A percentile compares a stretch with the other conserved stretches of the same genome.
phyloP scores from a whole-genome alignment of 2,888 invertebrate species.

The Polietes domitor region DNA sequence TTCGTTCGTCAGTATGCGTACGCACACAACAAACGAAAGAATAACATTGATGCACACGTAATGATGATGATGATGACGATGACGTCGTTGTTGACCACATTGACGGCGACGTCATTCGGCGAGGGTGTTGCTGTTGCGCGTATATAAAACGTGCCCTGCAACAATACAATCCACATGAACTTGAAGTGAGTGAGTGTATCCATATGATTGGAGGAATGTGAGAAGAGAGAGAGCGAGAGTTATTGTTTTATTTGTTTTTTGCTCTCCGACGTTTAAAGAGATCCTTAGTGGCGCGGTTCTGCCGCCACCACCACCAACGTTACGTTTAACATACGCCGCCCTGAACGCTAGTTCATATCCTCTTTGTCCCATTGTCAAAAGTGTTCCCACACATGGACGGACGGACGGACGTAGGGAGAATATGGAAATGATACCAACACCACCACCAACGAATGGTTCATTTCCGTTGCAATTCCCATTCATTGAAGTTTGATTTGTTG shows the following conservation, averaged over 20 bases:
- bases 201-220: neutral
- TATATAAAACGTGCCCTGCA: constrained; percentile 36
- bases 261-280: neutral
- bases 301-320: neutral
- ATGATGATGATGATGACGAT: constrained; percentile 65
- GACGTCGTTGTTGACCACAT: constrained; percentile 50
- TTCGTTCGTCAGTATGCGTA: constrained; percentile 28
- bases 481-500: constrained; percentile 65
- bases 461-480: constrained; percentile 63
- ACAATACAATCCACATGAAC: constrained; percentile 44
- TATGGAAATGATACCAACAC: constrained; percentile 35
- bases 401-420: constrained; percentile 7
- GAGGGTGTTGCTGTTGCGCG: constrained; percentile 35
- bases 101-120: constrained; percentile 25
- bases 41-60: constrained; percentile 36
- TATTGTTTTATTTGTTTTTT: neutral
- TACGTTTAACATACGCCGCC: too few relatives aligned
- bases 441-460: constrained; percentile 38
- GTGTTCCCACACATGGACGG: neutral
- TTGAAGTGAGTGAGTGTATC: neutral
- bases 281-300: constrained; percentile 8
- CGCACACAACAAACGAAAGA: neutral
- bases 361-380: constrained; percentile 1
- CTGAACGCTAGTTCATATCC: neutral
- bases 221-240: neutral